These are phyloP conservation scores for Diaprepes abbreviatus DNA, from an alignment of 2,888 invertebrate species.

Conservation along the genomic window DNA sequence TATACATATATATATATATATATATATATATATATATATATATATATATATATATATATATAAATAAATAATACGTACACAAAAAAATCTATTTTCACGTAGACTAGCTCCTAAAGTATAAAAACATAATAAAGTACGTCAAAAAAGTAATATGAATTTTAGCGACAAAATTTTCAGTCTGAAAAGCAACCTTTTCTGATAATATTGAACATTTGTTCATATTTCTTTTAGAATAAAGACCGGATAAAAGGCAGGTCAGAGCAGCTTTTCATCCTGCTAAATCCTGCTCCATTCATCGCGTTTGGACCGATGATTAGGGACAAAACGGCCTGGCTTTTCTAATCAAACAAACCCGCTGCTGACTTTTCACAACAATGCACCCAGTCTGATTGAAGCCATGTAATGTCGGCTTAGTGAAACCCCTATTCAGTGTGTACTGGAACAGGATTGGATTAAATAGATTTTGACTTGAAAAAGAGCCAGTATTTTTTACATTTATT, in stretches of 20 bases:
- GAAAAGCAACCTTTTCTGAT: constrained; percentile 8
- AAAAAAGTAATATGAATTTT: too few relatives aligned
- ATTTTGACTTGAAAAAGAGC: not conserved
- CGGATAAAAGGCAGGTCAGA: constrained; percentile 35
- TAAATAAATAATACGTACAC: too few relatives aligned
- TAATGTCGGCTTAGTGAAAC: constrained; percentile 60
- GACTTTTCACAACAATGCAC: constrained; percentile 63
- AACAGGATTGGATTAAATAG: constrained; percentile 6
- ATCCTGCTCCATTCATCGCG: constrained; percentile 55
- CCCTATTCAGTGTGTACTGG: constrained; percentile 47
- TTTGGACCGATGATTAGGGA: constrained; percentile 65
- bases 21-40: too few relatives aligned
- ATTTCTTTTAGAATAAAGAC: constrained; percentile 28
- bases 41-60: too few relatives aligned
- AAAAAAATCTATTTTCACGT: too few relatives aligned
- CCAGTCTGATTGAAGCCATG: constrained; percentile 65
- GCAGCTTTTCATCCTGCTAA: constrained; percentile 38
- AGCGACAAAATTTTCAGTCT: not conserved
- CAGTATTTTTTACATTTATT: too few relatives aligned
- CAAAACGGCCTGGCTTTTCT: constrained; percentile 63
- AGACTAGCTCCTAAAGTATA: too few relatives aligned
- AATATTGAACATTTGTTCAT: constrained; percentile 37
- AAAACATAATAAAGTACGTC: too few relatives aligned
- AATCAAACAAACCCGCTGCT: constrained; percentile 66
- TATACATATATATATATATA: too few relatives aligned